Evolutionary conservation across 1,140 invertebrate species (phyloP).

Genomic region (Saccostrea cuccullata): DNA sequence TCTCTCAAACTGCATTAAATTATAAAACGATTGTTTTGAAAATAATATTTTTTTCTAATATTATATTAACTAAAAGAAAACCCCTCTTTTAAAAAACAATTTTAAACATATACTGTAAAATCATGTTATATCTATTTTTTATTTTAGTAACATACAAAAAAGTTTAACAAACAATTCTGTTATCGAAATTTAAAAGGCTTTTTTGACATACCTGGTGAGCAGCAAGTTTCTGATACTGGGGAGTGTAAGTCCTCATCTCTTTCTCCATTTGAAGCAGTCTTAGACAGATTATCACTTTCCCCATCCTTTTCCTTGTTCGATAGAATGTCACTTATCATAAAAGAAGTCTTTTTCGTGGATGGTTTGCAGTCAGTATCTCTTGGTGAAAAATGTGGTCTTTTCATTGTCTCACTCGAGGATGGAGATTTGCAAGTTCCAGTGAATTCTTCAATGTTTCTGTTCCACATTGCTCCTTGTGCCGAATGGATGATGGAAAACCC

Average conservation of each 20-base stretch:
- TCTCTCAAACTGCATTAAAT: too few relatives aligned
- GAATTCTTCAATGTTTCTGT: constrained; percentile 22
- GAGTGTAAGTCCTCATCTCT: not conserved
- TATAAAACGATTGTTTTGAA: too few relatives aligned
- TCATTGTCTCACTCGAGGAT: not conserved
- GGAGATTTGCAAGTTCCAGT: constrained; percentile 8
- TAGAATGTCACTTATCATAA: constrained; percentile 22
- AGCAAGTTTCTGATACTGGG: not conserved
- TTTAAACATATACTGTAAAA: too few relatives aligned
- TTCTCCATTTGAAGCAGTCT: not conserved
- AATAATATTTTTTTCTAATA: too few relatives aligned
- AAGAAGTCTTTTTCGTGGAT: constrained; percentile 1
- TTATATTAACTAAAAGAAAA: too few relatives aligned
- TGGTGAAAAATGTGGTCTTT: not conserved
- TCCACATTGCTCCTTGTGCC: not conserved
- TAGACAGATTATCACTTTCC: not conserved
- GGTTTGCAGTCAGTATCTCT: not conserved
- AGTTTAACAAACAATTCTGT: too few relatives aligned
- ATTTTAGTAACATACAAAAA: too few relatives aligned
- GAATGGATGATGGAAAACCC: not conserved
- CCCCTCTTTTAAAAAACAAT: too few relatives aligned
- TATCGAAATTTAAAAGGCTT: not conserved
- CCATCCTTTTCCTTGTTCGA: not conserved
- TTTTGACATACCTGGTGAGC: not conserved
- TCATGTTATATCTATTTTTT: too few relatives aligned